phyloP scores from a whole-genome alignment of 2,888 invertebrate species.

The Terebella lapidaria region DNA sequence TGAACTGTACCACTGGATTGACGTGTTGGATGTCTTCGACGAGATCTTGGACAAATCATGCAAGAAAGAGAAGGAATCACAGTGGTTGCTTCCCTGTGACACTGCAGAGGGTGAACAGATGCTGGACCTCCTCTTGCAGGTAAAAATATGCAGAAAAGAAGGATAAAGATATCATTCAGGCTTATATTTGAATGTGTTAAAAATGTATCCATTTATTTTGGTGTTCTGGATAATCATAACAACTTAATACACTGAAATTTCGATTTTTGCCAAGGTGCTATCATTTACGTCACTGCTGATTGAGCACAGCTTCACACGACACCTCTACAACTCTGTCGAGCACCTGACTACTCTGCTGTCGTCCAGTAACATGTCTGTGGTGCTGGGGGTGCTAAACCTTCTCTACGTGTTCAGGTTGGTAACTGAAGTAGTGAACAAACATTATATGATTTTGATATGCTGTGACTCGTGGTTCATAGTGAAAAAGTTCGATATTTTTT shows the following conservation, averaged over 20 bases:
- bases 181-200: background rate
- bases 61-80: constrained; percentile 60
- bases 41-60: constrained; percentile 72
- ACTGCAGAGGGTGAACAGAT: constrained; percentile 59
- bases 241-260: background rate
- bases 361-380: constrained; percentile 76
- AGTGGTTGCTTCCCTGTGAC: constrained; percentile 73
- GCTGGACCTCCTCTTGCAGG: constrained; percentile 67
- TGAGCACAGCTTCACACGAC: constrained; percentile 81
- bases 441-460: background rate
- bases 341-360: constrained; percentile 71
- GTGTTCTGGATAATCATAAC: no score
- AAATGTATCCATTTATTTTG: no score
- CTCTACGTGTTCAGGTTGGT: constrained; percentile 70
- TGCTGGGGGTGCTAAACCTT: constrained; percentile 76
- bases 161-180: background rate
- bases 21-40: constrained; percentile 67
- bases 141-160: no score
- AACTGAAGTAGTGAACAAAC: background rate
- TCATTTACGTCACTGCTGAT: constrained; percentile 78
- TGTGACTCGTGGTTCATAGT: background rate
- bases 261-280: constrained; percentile 61
- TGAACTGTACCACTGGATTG: constrained; percentile 81
- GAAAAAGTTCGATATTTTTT: background rate
- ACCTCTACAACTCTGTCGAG: constrained; percentile 82